Percentiles rank a stretch among this genome's conserved stretches.
Conservation (phyloP, 2,797 vertebrate genomes). For the Pipistrellus nathusii region DNA sequence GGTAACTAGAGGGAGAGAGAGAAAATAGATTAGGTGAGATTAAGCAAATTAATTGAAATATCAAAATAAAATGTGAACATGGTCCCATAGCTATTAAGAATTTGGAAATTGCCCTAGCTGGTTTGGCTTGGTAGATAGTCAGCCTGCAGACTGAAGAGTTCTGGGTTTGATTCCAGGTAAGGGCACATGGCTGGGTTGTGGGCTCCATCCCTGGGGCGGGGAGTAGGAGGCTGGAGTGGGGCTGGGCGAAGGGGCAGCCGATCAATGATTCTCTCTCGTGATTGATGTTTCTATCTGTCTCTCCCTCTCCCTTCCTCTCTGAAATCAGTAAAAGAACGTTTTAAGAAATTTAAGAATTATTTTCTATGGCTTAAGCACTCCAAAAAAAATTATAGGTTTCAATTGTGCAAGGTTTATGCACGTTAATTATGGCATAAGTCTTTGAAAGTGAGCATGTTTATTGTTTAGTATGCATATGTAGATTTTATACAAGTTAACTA, state of each 20-base stretch:
- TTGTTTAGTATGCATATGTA: background rate
- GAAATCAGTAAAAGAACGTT: too few relatives aligned
- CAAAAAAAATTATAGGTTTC: background rate
- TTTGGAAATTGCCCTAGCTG: constrained; percentile 5
- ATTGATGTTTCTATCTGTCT: too few relatives aligned
- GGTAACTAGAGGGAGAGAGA: constrained; percentile 89
- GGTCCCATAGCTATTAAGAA: background rate
- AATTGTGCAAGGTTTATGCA: background rate
- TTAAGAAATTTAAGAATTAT: too few relatives aligned
- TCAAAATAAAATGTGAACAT: constrained; percentile 17
- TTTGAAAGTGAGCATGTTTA: constrained; percentile 41
- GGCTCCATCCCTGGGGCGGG: too few relatives aligned
- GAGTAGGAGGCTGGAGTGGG: too few relatives aligned
- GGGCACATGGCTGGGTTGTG: too few relatives aligned
- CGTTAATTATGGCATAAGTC: constrained; percentile 12
- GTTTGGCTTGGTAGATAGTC: background rate
- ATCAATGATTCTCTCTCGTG: too few relatives aligned
- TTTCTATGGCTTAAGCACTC: background rate
- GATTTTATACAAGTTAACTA: constrained; percentile 1
- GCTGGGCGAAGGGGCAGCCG: too few relatives aligned
- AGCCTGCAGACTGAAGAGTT: too few relatives aligned
- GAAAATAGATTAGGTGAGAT: background rate
- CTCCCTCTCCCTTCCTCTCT: too few relatives aligned
- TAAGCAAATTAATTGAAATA: constrained; percentile 16
- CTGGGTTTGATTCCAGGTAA: too few relatives aligned